Conservation (phyloP, 2,888 invertebrate species). For the Latrodectus elegans region DNA sequence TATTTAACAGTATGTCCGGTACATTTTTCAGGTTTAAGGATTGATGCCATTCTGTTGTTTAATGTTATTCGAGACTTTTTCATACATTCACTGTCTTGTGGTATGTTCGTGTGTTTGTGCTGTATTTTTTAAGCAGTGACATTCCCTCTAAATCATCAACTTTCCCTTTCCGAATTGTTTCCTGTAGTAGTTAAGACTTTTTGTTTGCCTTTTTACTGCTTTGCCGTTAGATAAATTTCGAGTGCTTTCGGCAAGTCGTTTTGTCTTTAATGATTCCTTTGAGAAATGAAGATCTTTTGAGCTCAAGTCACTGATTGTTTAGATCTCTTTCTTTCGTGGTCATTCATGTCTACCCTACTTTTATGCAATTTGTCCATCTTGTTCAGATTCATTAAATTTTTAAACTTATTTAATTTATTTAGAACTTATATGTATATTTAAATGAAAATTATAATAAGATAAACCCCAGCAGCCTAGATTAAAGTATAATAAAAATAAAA, state of each 20-base stretch:
- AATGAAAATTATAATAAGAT: too few species aligned
- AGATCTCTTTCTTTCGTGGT: slow-evolving; percentile 28
- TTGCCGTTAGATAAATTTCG: slow-evolving; percentile 62
- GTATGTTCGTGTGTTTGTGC: slow-evolving; percentile 42
- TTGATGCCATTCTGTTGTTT: too few species aligned
- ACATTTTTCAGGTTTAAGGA: too few species aligned
- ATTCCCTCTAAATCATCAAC: slow-evolving; percentile 53
- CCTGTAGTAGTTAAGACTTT: slow-evolving; percentile 59
- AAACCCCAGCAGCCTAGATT: too few species aligned
- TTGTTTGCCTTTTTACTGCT: slow-evolving; percentile 27
- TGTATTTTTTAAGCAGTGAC: slow-evolving; percentile 25
- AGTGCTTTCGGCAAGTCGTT: slow-evolving; percentile 53
- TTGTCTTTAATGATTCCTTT: slow-evolving; percentile 66
- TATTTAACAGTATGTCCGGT: too few species aligned
- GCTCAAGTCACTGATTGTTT: slow-evolving; percentile 49
- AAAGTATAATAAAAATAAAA: too few species aligned
- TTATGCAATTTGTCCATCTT: slow-evolving; percentile 6
- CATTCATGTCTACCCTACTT: slow-evolving; percentile 42
- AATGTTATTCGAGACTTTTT: too few species aligned
- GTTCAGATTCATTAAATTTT: too few species aligned
- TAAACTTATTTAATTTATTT: too few species aligned
- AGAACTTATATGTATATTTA: too few species aligned
- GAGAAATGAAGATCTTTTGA: slow-evolving; percentile 58
- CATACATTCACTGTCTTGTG: not conserved
- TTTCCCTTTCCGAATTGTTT: slow-evolving; percentile 54